phyloP scores from a whole-genome alignment of 1,140 invertebrate genomes.

The Plectrocnemia conspersa region DNA sequence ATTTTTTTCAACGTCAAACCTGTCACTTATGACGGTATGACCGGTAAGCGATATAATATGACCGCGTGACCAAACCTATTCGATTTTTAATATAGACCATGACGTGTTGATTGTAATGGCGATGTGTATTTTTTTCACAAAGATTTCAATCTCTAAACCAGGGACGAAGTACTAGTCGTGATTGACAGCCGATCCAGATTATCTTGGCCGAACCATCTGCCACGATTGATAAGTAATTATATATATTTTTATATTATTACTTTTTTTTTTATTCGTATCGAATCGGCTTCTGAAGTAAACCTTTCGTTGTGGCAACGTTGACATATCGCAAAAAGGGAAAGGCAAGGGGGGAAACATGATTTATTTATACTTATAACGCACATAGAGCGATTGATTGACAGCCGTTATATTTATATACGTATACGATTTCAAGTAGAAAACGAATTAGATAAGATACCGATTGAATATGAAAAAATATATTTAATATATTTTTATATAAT shows the following conservation, averaged over 20 bases:
- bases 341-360: no score
- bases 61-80: no score
- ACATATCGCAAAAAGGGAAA: slow-evolving; percentile 3
- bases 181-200: slow-evolving; percentile 14
- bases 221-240: slow-evolving; percentile 21
- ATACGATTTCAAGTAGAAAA: no score
- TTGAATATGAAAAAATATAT: no score
- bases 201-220: slow-evolving; percentile 5
- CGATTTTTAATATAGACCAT: slow-evolving; percentile 25
- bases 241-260: slow-evolving; percentile 10
- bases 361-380: slow-evolving; percentile 1
- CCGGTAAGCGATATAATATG: no score
- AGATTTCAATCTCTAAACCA: slow-evolving; percentile 19
- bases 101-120: slow-evolving; percentile 28
- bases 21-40: no score
- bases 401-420: no score
- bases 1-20: no score
- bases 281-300: slow-evolving; percentile 11
- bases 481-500: no score
- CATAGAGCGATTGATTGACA: not conserved
- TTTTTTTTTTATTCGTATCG: not conserved
- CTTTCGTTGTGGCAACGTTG: slow-evolving; percentile 17
- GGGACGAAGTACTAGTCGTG: not conserved
- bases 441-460: no score
- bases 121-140: slow-evolving; percentile 15